A percentile compares a stretch with the other conserved stretches of the same genome.
Conservation (phyloP, 2,797 vertebrate species). For the Mastacembelus armatus region DNA sequence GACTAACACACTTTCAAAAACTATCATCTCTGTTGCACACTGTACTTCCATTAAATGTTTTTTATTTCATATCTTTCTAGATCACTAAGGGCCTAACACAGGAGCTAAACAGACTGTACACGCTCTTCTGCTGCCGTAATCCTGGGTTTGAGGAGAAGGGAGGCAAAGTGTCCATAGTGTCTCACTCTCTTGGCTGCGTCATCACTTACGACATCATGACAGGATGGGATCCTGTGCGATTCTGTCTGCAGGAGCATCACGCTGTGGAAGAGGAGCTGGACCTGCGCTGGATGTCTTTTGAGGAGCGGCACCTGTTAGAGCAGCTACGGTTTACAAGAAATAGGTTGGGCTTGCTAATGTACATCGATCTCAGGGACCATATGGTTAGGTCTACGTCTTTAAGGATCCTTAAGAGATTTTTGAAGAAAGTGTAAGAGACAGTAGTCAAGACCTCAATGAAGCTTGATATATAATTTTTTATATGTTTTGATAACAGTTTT, state of each 20-base stretch:
- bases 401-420: not conserved
- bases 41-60: not conserved
- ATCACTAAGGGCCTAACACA: conserved; percentile 96
- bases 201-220: conserved; percentile 99
- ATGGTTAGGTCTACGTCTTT: not conserved
- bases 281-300: conserved; percentile 87
- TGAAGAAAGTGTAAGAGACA: not conserved
- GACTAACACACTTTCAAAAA: conserved; percentile 23
- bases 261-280: conserved; percentile 90
- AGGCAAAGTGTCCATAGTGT: conserved; percentile 96
- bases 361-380: not conserved
- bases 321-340: conserved; percentile 89
- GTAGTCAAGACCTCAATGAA: not conserved
- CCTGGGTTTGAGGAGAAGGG: conserved; percentile 93
- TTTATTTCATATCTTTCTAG: conserved; percentile 65
- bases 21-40: not conserved
- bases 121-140: conserved; percentile 96
- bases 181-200: conserved; percentile 97
- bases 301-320: conserved; percentile 90
- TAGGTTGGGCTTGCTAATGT: conserved; percentile 77
- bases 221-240: conserved; percentile 95
- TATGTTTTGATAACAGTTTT: not conserved
- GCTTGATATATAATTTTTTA: not conserved
- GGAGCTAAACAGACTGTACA: conserved; percentile 95
- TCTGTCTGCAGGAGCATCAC: conserved; percentile 92